These are phyloP conservation scores for Loriculus beryllinus DNA, from an alignment of 2,797 vertebrate genomes.

Conservation along the genomic window DNA sequence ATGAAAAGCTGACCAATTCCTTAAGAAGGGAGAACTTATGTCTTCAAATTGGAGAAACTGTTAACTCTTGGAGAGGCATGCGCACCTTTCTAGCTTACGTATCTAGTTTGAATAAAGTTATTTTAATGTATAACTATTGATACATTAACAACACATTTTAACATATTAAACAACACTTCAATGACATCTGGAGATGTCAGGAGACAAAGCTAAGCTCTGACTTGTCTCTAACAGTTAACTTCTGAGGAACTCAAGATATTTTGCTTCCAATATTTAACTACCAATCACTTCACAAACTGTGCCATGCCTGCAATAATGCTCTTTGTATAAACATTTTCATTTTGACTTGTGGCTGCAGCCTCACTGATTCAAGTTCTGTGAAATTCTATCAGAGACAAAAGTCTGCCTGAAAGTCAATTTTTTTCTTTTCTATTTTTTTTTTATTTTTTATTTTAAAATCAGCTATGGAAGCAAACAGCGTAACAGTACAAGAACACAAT, in stretches of 20 bases:
- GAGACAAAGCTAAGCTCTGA: not conserved
- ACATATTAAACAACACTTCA: not conserved
- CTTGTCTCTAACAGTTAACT: not conserved
- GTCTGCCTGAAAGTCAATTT: not conserved
- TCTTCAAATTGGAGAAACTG: not conserved
- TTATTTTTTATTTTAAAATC: not conserved
- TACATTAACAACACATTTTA: not conserved
- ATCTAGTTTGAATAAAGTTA: not conserved
- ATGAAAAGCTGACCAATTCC: not conserved
- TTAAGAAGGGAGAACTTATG: not conserved
- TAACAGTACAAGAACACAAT: not conserved
- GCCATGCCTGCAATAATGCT: not conserved
- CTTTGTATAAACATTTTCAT: not conserved
- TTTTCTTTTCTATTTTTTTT: not conserved
- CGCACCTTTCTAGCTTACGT: not conserved
- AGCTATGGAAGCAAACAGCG: not conserved
- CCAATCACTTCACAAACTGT: not conserved
- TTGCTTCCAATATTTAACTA: not conserved
- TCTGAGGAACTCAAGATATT: not conserved
- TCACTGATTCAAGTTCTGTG: not conserved
- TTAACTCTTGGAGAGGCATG: not conserved
- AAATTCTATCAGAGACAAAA: not conserved
- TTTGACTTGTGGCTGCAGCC: not conserved
- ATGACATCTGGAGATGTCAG: not conserved
- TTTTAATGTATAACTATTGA: not conserved